Conservation (phyloP, 2,797 vertebrate species). For the Synaphobranchus kaupii region DNA sequence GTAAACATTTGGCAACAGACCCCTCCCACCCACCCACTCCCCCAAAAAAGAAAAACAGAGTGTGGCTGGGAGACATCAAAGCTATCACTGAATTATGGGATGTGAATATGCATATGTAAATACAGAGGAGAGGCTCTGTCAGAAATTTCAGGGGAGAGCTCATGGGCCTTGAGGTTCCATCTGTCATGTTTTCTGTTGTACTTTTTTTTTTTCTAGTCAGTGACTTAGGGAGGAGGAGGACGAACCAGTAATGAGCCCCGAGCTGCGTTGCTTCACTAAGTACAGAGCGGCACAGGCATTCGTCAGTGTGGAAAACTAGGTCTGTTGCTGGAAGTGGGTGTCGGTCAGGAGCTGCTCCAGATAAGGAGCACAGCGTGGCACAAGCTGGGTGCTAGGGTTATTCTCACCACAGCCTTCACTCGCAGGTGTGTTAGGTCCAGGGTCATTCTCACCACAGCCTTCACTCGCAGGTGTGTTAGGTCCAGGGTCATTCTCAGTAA, state of each 20-base stretch:
- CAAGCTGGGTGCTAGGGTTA: neutral
- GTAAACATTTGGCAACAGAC: neutral
- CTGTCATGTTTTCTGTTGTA: slow-evolving; percentile 11
- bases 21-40: neutral
- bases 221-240: neutral
- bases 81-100: neutral
- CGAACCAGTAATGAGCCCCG: neutral
- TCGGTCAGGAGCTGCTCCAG: neutral
- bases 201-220: neutral
- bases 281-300: neutral
- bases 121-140: slow-evolving; percentile 1
- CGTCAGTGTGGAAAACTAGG: neutral
- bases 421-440: too few relatives aligned
- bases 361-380: neutral
- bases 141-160: neutral
- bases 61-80: slow-evolving; percentile 5
- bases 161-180: neutral
- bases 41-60: neutral
- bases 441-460: too few relatives aligned
- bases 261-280: neutral
- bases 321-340: neutral
- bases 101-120: slow-evolving; percentile 7
- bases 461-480: too few relatives aligned
- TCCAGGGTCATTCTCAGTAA: too few relatives aligned
- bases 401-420: too few relatives aligned